Base-by-base conservation (phyloP, 2,888 invertebrate genomes). In the Synergus laeviventris region DNA sequence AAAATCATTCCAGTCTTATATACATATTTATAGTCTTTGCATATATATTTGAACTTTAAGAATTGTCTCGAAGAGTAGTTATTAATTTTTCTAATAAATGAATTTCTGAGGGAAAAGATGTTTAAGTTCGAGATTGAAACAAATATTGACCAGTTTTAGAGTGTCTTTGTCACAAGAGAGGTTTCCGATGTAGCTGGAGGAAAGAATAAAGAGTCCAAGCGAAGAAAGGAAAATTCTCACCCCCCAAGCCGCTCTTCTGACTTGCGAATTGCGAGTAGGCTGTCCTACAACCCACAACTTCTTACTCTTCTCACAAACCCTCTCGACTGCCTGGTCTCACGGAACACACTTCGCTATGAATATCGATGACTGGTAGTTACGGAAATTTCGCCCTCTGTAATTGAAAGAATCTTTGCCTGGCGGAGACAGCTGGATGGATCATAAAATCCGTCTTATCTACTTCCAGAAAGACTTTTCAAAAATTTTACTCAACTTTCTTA, bases 301-400 rank as follows among this genome's bases (percentile, higher is more conserved):
- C 36, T 74, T 36, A 14, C 24, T 66, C 16, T 21, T 18, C 42
- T 5, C 38, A n/a, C 16, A 31, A 70, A 70, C 18, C 42, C 21
- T 24, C 31, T 24, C 31, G 31, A 70, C 49, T 49, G 31, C 14
- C 11, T 70, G 31, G 82, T 86, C 85, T 85, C 84, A 82, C 84
- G 85, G 83, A 87, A 86, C 85, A 82, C 87, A 83, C 84, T 85
- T 84, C 82, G 85, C 86, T 86, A 87, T 87, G 88, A 87, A 87
- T 87, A 87, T 88, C 87, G 87, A 87, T 87, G 85, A 83, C 84
- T 81, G 31, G 79, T 49, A 81, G 82, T 70, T 70, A 70, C 11
- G 42, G 70, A 70, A 70, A 70, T 49, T 70, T 70, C 70, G 45
- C 70, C 70, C 70, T 70, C 31, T 49, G n/a, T 70, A 70, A 70